A percentile compares a stretch with the other conserved stretches of the same genome.
Evolutionary conservation across 2,888 invertebrate species (phyloP).

Genomic region (Eristalis intricaria): DNA sequence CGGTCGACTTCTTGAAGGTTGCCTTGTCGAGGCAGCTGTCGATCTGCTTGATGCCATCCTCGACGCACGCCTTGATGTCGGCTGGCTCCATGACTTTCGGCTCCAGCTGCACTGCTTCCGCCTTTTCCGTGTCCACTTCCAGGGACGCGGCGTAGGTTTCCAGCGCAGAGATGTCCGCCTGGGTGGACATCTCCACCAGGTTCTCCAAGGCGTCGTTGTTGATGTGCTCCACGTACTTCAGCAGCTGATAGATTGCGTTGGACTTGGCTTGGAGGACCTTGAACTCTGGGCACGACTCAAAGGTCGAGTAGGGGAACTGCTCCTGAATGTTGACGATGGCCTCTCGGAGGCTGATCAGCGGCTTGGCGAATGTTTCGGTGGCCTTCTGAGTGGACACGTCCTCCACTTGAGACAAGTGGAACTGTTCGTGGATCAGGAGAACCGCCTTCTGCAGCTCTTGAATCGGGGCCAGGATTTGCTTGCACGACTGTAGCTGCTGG

Average conservation of each 20-base stretch:
- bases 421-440: slow-evolving; percentile 77
- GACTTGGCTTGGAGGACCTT: slow-evolving; percentile 73
- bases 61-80: slow-evolving; percentile 73
- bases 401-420: slow-evolving; percentile 75
- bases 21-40: slow-evolving; percentile 77
- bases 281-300: slow-evolving; percentile 73
- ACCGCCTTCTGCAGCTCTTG: slow-evolving; percentile 79
- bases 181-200: slow-evolving; percentile 83
- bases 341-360: slow-evolving; percentile 74
- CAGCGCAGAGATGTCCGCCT: slow-evolving; percentile 84
- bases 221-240: slow-evolving; percentile 77
- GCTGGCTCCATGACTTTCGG: slow-evolving; percentile 47
- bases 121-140: slow-evolving; percentile 50
- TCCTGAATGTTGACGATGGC: slow-evolving; percentile 75
- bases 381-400: slow-evolving; percentile 68
- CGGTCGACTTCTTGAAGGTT: slow-evolving; percentile 72
- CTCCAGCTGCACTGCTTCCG: slow-evolving; percentile 50
- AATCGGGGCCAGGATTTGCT: slow-evolving; percentile 79
- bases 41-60: slow-evolving; percentile 78
- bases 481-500: slow-evolving; percentile 75
- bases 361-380: slow-evolving; percentile 74
- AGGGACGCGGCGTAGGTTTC: slow-evolving; percentile 82
- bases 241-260: slow-evolving; percentile 72
- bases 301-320: slow-evolving; percentile 62
- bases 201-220: slow-evolving; percentile 81